phyloP scores from a whole-genome alignment of 2,113 vertebrate species.

The Enhydra lutris region DNA sequence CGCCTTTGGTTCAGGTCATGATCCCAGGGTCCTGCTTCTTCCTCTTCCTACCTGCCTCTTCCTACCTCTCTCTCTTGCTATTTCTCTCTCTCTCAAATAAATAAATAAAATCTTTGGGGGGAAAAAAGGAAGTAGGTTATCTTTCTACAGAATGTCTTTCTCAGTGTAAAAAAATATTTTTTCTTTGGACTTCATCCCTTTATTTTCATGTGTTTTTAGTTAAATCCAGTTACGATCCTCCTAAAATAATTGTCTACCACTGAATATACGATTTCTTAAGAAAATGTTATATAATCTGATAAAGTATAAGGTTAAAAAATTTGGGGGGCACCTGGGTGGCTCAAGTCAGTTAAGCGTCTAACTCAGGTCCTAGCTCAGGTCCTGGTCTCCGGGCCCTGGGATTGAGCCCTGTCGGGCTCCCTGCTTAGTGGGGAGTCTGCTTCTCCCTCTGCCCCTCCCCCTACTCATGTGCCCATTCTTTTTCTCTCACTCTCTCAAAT shows the following conservation, averaged over 20 bases:
- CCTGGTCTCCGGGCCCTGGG: too few species aligned
- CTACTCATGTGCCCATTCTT: too few species aligned
- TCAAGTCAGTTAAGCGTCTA: too few species aligned
- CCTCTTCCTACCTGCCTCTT: neutral
- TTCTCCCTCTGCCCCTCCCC: too few species aligned
- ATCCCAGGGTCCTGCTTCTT: too few species aligned
- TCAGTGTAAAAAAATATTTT: conserved; percentile 20
- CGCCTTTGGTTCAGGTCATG: too few species aligned
- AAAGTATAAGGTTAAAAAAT: neutral
- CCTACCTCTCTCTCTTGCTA: neutral
- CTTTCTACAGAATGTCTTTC: conserved; percentile 10
- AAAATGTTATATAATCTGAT: neutral
- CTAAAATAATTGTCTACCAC: neutral
- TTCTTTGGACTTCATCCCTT: neutral
- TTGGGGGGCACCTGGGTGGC: too few species aligned
- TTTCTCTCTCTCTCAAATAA: neutral
- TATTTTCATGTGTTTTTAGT: conserved; percentile 30
- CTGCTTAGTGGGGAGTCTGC: too few species aligned
- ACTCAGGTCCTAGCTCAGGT: too few species aligned
- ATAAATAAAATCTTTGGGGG: neutral
- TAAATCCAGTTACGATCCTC: neutral
- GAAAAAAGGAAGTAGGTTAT: neutral
- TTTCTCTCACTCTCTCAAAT: too few species aligned
- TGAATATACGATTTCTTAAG: neutral
- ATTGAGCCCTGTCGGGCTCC: too few species aligned